A percentile compares a stretch with the other conserved stretches of the same genome.
Evolutionary conservation across 2,797 vertebrate species (phyloP).

Genomic region (Ceryle rudis): DNA sequence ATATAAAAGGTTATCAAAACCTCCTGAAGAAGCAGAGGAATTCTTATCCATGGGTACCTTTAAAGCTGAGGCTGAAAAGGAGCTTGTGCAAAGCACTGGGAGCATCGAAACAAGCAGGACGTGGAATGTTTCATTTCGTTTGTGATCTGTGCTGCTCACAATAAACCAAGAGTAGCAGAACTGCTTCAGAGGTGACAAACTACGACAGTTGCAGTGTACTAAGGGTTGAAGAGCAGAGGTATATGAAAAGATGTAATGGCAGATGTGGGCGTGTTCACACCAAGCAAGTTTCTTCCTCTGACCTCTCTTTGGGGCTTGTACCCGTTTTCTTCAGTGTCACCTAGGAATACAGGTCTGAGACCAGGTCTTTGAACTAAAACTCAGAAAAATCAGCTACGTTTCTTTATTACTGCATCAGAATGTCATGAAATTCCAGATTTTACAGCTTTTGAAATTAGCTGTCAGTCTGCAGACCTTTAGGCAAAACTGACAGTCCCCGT

Average conservation of each 20-base stretch:
- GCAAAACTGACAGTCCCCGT: neutral
- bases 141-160: neutral
- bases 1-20: neutral
- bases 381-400: neutral
- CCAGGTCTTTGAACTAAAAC: neutral
- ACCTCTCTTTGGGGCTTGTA: neutral
- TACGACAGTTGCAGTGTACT: rapidly evolving
- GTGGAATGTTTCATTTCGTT: neutral
- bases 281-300: neutral
- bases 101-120: neutral
- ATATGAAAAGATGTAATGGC: rapidly evolving
- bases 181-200: neutral
- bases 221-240: neutral
- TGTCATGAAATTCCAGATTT: neutral
- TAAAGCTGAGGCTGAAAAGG: neutral
- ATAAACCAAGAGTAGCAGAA: neutral
- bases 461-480: neutral
- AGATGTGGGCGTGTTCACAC: neutral
- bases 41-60: neutral
- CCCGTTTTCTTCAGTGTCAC: neutral
- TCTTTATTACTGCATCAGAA: neutral
- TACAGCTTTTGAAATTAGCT: neutral
- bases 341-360: neutral
- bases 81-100: neutral
- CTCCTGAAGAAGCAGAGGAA: neutral